Conservation (phyloP, 1,140 invertebrate species). For the Eubasilissa regina region DNA sequence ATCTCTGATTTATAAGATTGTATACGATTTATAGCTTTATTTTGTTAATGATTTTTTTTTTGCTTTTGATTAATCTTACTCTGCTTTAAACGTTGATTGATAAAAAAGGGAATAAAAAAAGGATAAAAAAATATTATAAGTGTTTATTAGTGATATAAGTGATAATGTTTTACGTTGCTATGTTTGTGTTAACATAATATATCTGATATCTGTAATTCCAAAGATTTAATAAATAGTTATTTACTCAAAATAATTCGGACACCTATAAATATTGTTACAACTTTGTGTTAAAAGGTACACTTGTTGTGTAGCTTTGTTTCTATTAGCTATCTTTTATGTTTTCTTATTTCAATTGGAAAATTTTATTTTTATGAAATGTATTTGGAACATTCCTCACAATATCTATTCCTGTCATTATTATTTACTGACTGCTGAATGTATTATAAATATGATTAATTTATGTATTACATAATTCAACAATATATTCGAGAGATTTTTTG, state of each 20-base stretch:
- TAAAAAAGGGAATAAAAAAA: neutral
- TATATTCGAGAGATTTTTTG: too few relatives aligned
- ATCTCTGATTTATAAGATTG: neutral
- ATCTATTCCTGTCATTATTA: too few relatives aligned
- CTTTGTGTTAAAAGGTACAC: too few relatives aligned
- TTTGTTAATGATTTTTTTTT: neutral
- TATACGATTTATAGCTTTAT: neutral
- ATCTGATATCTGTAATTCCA: conserved; percentile 17
- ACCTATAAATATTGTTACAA: neutral
- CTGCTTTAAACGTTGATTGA: neutral
- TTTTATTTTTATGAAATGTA: too few relatives aligned
- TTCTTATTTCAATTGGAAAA: too few relatives aligned
- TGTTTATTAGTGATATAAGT: neutral
- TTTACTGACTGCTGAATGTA: too few relatives aligned
- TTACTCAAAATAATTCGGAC: conserved; percentile 14
- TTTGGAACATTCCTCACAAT: too few relatives aligned
- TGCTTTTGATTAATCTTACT: neutral
- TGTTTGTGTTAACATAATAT: neutral
- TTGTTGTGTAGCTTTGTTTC: too few relatives aligned
- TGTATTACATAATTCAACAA: too few relatives aligned
- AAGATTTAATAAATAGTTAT: conserved; percentile 12
- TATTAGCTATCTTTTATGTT: too few relatives aligned
- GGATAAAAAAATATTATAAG: neutral
- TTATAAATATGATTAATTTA: too few relatives aligned
- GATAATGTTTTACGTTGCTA: neutral